Percentiles rank a stretch among this genome's conserved stretches.
phyloP scores from a whole-genome alignment of 1,140 invertebrate genomes.

The Steinernema feltiae region DNA sequence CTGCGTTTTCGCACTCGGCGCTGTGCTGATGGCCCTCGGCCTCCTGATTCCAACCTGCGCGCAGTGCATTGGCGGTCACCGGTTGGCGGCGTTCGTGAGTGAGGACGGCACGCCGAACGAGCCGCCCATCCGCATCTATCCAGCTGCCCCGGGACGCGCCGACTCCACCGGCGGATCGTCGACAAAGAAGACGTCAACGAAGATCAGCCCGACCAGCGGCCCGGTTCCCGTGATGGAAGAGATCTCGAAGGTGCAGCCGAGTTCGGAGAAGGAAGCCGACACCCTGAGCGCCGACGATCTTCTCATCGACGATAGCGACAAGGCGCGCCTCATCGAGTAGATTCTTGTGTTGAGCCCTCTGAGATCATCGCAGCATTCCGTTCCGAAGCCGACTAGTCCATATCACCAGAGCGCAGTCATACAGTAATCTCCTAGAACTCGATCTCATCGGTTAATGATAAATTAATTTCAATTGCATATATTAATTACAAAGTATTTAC shows the following conservation, averaged over 20 bases:
- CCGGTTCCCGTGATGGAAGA: conserved; percentile 56
- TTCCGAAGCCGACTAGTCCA: background rate
- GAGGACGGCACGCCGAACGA: conserved; percentile 56
- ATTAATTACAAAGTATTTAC: background rate
- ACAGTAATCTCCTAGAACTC: background rate
- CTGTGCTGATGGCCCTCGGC: conserved; percentile 48
- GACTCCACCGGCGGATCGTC: conserved; percentile 40
- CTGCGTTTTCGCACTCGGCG: conserved; percentile 51
- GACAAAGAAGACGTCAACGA: conserved; percentile 34
- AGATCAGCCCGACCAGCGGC: conserved; percentile 45
- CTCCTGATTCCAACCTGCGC: conserved; percentile 52
- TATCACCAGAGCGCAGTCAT: background rate
- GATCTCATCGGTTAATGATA: background rate
- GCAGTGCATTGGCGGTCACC: conserved; percentile 39
- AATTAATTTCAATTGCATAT: background rate
- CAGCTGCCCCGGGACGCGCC: conserved; percentile 20
- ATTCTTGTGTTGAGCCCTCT: too few relatives aligned
- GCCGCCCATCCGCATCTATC: conserved; percentile 53
- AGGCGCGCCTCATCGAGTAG: conserved; percentile 15
- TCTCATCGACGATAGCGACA: conserved; percentile 20
- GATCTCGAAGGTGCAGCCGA: conserved; percentile 51
- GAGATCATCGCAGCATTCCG: too few relatives aligned
- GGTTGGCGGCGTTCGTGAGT: conserved; percentile 45
- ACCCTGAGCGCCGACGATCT: conserved; percentile 7
- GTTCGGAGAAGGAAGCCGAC: conserved; percentile 38